These are phyloP conservation scores for Heliothis peltigera DNA, from an alignment of 2,888 invertebrate species.

Conservation along the genomic window DNA sequence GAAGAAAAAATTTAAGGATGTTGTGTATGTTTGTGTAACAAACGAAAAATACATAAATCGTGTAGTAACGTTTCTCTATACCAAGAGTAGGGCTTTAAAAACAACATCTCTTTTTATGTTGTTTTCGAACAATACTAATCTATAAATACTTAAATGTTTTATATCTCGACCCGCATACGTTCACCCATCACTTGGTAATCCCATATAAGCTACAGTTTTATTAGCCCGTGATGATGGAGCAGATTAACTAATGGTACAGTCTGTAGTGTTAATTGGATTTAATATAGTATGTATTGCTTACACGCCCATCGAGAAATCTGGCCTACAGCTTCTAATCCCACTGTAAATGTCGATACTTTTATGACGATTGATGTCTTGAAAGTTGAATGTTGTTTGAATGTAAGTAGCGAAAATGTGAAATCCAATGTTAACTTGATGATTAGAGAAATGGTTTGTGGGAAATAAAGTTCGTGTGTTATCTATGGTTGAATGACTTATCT, in stretches of 20 bases:
- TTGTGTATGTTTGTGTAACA: no score
- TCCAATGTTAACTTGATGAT: conserved; percentile 43
- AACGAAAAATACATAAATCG: conserved; percentile 3
- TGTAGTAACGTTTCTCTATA: conserved; percentile 23
- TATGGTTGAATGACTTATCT: not conserved
- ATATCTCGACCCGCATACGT: conserved; percentile 73
- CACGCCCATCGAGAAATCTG: conserved; percentile 59
- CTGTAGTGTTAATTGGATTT: conserved; percentile 76
- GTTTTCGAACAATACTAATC: conserved; percentile 56
- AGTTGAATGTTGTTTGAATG: conserved; percentile 47
- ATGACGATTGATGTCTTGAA: conserved; percentile 46
- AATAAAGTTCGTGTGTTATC: conserved; percentile 11
- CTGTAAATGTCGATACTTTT: conserved; percentile 41
- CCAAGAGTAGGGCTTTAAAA: conserved; percentile 24
- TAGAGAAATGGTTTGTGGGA: conserved; percentile 50
- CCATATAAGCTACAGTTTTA: conserved; percentile 75
- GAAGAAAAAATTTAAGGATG: no score
- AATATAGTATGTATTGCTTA: conserved; percentile 62
- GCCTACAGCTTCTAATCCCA: conserved; percentile 34
- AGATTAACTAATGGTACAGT: conserved; percentile 76
- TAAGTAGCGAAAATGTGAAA: conserved; percentile 46
- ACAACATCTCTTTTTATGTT: conserved; percentile 38
- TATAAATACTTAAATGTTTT: conserved; percentile 69
- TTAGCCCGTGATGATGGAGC: conserved; percentile 73
- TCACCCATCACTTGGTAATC: conserved; percentile 68